A percentile compares a stretch with the other conserved stretches of the same genome.
Evolutionary conservation across 2,797 vertebrate species (phyloP).

Genomic region (Selene dorsalis): DNA sequence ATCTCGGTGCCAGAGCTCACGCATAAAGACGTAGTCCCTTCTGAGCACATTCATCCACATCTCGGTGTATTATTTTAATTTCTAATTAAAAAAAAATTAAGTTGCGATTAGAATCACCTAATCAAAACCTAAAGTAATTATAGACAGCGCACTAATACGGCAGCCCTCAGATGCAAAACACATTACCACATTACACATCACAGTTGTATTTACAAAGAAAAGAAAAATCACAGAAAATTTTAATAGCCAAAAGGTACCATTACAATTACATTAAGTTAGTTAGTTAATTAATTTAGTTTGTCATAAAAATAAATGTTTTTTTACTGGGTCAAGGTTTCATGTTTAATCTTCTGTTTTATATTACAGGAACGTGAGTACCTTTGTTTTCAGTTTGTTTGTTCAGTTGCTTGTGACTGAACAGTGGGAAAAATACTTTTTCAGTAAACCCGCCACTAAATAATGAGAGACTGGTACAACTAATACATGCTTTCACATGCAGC

Average conservation of each 20-base stretch:
- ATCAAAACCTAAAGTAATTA: constrained; percentile 1
- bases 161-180: constrained; percentile 1
- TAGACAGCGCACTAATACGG: background rate
- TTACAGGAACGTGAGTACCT: background rate
- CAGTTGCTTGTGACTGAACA: background rate
- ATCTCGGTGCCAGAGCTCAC: background rate
- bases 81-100: constrained; percentile 1
- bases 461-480: too few species aligned
- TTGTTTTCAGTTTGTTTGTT: background rate
- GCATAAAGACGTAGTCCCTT: background rate
- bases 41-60: background rate
- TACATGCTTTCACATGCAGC: background rate
- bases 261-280: too few species aligned
- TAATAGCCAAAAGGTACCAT: too few species aligned
- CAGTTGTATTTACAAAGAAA: background rate
- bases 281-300: too few species aligned
- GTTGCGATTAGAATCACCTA: background rate
- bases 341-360: background rate
- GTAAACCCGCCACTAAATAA: background rate
- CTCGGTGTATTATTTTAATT: background rate
- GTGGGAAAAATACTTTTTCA: background rate
- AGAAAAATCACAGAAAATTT: background rate
- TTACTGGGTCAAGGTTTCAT: too few species aligned
- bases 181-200: background rate
- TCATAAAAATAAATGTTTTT: too few species aligned